Evolutionary conservation across 2,113 vertebrate genomes (phyloP), one percentile per base, ranked within the genome.

Genomic region (Amphilophus citrinellus): DNA sequence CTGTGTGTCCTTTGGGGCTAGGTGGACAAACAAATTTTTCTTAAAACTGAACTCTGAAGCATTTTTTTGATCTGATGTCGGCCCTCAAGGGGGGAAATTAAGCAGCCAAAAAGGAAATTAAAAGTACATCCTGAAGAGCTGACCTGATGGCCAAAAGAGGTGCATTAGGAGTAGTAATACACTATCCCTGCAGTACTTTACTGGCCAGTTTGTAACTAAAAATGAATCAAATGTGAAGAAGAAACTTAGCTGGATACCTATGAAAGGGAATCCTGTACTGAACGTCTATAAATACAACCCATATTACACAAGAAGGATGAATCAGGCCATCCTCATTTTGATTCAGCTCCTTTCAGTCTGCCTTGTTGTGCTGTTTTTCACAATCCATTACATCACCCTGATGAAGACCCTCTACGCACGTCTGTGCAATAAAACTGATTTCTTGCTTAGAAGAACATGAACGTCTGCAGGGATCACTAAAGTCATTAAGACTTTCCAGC

Each of bases 381-480:
- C 24, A 71, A 30, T 53, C 17, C 17, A 7, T 1, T 53, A 32
- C 18, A 53, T 53, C 24, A 20, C 17, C 30, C 66, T 53, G 44
- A 53, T 20, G 24, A 73, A 53, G 10, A 50, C 24, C 10, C 0
- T 1, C 24, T 0, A 11, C 47, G 66, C 24, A 73, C 2, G 20
- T 13, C 30, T 5, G 1, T 17, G 27, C 18, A 57, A 10, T 56
- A 3, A n/a, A 57, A 71, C 30, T 2, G 18, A 2, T 71, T 53
- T 71, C 66, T 71, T 71, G 44, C 66, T 71, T 53, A 11, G 42
- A 24, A 20, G 10, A 71, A 71, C 44, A 32, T 30, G 24, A 71
- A 53, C 30, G 44, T 71, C 17, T 32, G 66, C 42, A 47, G 44
- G 66, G 66, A 71, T 71, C 66, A 32, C 66, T 22, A 53, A 20